Evolutionary conservation across 1,140 invertebrate species (phyloP).

Genomic region (Aricia agestis): DNA sequence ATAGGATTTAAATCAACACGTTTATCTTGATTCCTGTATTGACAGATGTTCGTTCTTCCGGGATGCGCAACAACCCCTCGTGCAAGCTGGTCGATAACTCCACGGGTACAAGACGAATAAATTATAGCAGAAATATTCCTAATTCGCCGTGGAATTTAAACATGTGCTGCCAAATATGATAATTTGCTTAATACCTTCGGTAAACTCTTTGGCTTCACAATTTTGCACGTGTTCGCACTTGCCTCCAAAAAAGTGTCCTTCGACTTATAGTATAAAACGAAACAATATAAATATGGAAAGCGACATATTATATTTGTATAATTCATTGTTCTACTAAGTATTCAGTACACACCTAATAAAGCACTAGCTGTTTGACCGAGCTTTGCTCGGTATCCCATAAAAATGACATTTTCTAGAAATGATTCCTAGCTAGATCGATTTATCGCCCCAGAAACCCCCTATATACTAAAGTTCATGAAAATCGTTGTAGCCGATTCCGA

Average conservation of each 20-base stretch:
- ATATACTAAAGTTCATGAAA: too few species aligned
- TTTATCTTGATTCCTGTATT: slow-evolving; percentile 8
- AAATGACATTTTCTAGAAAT: too few species aligned
- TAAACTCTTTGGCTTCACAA: not conserved
- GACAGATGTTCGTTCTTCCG: slow-evolving; percentile 13
- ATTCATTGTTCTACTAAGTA: not conserved
- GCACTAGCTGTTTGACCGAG: too few species aligned
- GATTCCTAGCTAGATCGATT: too few species aligned
- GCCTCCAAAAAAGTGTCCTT: not conserved
- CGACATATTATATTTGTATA: not conserved
- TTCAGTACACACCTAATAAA: not conserved
- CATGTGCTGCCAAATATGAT: not conserved
- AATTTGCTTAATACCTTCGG: not conserved
- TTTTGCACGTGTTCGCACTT: not conserved
- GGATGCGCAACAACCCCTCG: slow-evolving; percentile 13
- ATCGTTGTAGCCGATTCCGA: too few species aligned
- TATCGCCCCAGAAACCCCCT: too few species aligned
- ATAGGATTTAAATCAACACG: slow-evolving; percentile 5
- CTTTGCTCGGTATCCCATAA: too few species aligned
- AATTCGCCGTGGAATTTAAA: not conserved
- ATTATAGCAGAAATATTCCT: not conserved
- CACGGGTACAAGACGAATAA: slow-evolving; percentile 5
- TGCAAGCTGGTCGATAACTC: slow-evolving; percentile 5
- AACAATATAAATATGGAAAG: not conserved
- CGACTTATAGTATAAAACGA: not conserved